phyloP scores from a whole-genome alignment of 2,888 invertebrate species.

The Pelosia muscerda region DNA sequence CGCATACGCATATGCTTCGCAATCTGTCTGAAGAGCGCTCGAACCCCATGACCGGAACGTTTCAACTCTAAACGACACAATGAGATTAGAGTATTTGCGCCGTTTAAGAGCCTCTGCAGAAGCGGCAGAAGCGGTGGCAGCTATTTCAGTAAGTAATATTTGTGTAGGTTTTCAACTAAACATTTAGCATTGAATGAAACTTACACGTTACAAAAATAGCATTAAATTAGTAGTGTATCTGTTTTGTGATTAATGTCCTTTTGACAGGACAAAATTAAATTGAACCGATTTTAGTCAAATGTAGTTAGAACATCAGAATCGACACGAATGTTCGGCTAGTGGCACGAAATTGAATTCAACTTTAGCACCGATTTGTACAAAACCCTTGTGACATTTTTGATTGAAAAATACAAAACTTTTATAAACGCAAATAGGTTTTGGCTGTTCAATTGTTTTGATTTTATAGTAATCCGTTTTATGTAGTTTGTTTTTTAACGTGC shows the following conservation, averaged over 20 bases:
- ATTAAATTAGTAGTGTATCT: too few species aligned
- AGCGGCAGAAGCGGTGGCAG: too few species aligned
- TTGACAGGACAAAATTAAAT: too few species aligned
- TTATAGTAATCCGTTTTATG: conserved; percentile 30
- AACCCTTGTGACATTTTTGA: conserved; percentile 34
- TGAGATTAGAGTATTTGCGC: too few species aligned
- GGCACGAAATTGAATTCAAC: conserved; percentile 47
- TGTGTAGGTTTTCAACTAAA: too few species aligned
- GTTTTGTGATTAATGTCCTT: background rate
- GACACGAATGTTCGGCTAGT: conserved; percentile 13
- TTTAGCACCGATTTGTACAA: conserved; percentile 41
- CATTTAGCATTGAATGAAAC: background rate
- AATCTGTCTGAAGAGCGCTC: too few species aligned
- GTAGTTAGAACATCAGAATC: background rate
- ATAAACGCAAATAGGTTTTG: conserved; percentile 25
- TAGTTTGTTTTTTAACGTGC: conserved; percentile 18
- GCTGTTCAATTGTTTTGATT: conserved; percentile 30
- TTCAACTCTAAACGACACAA: too few species aligned
- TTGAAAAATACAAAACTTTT: conserved; percentile 42
- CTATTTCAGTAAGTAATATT: too few species aligned
- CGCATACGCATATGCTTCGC: too few species aligned
- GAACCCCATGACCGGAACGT: too few species aligned
- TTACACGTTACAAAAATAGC: background rate
- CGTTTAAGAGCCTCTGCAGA: too few species aligned
- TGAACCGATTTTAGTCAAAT: background rate